Evolutionary conservation across 2,888 invertebrate genomes (phyloP), one percentile per base, ranked within the genome.

Genomic region (Apotomis capreana): DNA sequence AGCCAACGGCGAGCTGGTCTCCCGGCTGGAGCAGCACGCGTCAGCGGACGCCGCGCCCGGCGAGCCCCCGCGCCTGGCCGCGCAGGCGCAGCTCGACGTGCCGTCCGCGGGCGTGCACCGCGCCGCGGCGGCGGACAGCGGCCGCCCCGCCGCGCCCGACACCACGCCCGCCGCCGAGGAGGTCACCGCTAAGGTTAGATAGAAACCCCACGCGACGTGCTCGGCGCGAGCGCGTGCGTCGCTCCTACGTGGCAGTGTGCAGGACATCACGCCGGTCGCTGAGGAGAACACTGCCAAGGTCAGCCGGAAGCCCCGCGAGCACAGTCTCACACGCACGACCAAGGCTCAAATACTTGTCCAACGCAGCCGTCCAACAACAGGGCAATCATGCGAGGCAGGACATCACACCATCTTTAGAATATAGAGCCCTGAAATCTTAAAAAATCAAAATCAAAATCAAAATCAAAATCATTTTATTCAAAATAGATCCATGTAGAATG

Each of bases 31-130:
- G 74, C 88, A 92, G 63, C 92, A 92, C 67, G 89, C 86, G 0
- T 81, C 90, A 13, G 89, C 90, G 0, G 92, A 92, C 60, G 76
- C 87, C 0, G 81, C 76, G 0, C 87, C 89, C 0, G 91, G 89
- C 0, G 89, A 90, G 69, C 86, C 87, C 55, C 94, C 94, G 0
- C 84, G 82, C 0, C 87, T 94, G 0, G 94, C 92, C 75, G 87
- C 94, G 0, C 91, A 92, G 72, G 90, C 94, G 0, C 93, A 94
- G 74, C 84, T 95, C 10, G 95, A 95, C 71, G 90, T 95, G 57
- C 95, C 95, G 0, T 83, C 91, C 0, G 90, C 94, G 75, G 94
- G 94, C 5, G 91, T 95, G 12, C 95, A 95, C 78, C 89, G 90
- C 58, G 92, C 93, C 55, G 76, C 94, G 6, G 87, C 90, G 3